Percentiles rank a stretch among this genome's conserved stretches.
Conservation (phyloP, 2,113 vertebrate genomes). For the Mus pahari region DNA sequence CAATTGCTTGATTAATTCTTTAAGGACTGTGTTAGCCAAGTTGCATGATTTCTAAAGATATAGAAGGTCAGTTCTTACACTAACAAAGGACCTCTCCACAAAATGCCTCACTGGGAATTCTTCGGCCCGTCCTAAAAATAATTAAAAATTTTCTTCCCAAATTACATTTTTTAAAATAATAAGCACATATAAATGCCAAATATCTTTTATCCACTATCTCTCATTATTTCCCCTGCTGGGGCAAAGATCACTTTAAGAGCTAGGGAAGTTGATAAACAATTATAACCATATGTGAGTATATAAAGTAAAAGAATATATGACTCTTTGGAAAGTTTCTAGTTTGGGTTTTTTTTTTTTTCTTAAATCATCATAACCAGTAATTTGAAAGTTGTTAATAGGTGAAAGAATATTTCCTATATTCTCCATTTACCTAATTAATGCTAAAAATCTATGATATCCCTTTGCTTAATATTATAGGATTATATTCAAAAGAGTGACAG, state of each 20-base stretch:
- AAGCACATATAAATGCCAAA: conserved; percentile 78
- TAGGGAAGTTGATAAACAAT: conserved; percentile 16
- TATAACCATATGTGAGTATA: conserved; percentile 48
- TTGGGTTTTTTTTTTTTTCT: conserved; percentile 39
- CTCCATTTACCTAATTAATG: conserved; percentile 56
- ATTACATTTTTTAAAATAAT: conserved; percentile 76
- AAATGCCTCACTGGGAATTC: conserved; percentile 84
- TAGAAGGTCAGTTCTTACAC: conserved; percentile 86
- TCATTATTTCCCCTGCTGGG: conserved; percentile 55
- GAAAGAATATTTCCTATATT: conserved; percentile 47
- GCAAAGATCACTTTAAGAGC: conserved; percentile 57
- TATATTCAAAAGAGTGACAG: conserved; percentile 58
- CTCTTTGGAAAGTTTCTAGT: conserved; percentile 58
- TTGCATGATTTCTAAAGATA: conserved; percentile 89
- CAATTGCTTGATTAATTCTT: conserved; percentile 89
- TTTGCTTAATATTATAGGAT: conserved; percentile 40
- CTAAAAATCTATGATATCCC: conserved; percentile 48
- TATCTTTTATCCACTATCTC: conserved; percentile 59
- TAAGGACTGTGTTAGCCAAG: conserved; percentile 86
- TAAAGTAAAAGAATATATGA: conserved; percentile 32
- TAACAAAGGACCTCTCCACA: conserved; percentile 86
- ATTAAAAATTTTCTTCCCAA: conserved; percentile 74
- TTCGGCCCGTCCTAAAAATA: conserved; percentile 80
- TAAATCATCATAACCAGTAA: conserved; percentile 30
- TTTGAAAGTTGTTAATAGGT: conserved; percentile 42